Evolutionary conservation across 2,113 vertebrate species (phyloP).

Genomic region (Otis tarda): DNA sequence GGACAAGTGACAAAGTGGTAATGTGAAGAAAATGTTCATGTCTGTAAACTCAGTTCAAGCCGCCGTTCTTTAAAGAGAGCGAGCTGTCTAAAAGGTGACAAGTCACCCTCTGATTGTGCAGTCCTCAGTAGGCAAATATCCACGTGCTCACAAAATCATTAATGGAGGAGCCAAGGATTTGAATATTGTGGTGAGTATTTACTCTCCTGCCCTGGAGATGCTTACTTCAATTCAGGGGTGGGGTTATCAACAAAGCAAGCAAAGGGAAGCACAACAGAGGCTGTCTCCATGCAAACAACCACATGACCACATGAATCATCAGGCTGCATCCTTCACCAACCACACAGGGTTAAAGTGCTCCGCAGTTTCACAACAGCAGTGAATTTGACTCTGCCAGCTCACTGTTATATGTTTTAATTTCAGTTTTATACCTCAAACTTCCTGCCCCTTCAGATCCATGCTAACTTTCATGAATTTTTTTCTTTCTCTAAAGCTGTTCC

Average conservation of each 20-base stretch:
- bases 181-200: background rate
- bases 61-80: background rate
- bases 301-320: background rate
- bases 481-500: slow-evolving; percentile 80
- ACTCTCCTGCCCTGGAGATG: background rate
- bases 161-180: background rate
- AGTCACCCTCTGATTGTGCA: background rate
- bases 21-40: slow-evolving; percentile 15
- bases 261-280: background rate
- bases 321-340: background rate
- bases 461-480: background rate
- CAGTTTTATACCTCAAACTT: background rate
- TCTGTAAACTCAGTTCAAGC: slow-evolving; percentile 2
- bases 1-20: slow-evolving; percentile 30
- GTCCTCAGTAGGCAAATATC: background rate
- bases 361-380: background rate
- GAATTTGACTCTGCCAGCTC: background rate
- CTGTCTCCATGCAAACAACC: background rate
- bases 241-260: background rate
- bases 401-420: background rate
- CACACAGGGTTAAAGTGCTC: background rate
- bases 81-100: background rate
- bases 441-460: background rate
- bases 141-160: background rate
- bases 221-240: background rate